Conservation (phyloP, 2,113 vertebrate genomes). For the Cryptotis parvus region DNA sequence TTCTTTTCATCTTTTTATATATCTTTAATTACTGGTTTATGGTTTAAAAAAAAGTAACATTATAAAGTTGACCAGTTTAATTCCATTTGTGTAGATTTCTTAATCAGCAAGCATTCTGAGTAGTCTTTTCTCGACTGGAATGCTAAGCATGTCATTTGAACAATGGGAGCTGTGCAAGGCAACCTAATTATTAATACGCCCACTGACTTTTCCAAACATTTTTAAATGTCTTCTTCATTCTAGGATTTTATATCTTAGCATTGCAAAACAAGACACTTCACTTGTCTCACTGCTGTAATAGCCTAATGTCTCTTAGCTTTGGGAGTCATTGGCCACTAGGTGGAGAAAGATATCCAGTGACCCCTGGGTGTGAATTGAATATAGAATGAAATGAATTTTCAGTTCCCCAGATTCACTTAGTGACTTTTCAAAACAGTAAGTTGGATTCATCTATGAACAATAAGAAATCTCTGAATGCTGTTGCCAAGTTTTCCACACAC, state of each 20-base stretch:
- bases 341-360: slow-evolving; percentile 82
- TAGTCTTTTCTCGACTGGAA: background rate
- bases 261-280: slow-evolving; percentile 23
- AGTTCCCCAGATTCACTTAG: background rate
- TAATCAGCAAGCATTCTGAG: background rate
- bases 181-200: slow-evolving; percentile 45
- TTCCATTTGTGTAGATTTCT: background rate
- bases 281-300: background rate
- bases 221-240: slow-evolving; percentile 57
- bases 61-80: background rate
- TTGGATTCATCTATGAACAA: slow-evolving; percentile 60
- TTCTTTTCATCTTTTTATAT: background rate
- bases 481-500: slow-evolving; percentile 43
- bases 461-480: slow-evolving; percentile 44
- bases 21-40: background rate
- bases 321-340: slow-evolving; percentile 83
- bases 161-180: slow-evolving; percentile 27
- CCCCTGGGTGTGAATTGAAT: slow-evolving; percentile 10
- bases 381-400: slow-evolving; percentile 19
- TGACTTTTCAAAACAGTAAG: slow-evolving; percentile 44
- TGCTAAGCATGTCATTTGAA: slow-evolving; percentile 46
- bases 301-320: slow-evolving; percentile 4
- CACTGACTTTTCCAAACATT: slow-evolving; percentile 53
- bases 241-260: background rate
- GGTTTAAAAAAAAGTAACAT: no score